Base-by-base conservation (phyloP, 2,797 vertebrate genomes). In the Clarias platycephalus region DNA sequence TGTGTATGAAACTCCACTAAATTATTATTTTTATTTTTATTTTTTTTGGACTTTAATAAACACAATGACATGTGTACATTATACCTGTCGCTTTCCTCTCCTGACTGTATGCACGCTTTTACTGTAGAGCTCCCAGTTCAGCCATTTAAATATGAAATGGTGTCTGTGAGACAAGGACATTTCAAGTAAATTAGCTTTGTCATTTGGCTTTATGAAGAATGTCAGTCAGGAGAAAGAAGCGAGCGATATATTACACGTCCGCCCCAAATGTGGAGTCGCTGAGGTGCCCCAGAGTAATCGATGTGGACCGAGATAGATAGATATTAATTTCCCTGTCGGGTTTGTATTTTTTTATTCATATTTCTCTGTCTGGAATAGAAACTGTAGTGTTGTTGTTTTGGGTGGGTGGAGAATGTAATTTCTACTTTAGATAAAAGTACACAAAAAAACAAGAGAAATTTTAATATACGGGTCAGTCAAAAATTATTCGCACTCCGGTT, bases 241-340 rank as follows among this genome's bases (percentile, higher is more conserved):
- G 76, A 83, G 80, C 44, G 16, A 66, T 66, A 66, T 66, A 80
- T 66, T 80, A 66, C 62, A 28, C 78, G 26, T 53, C n/a, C 9
- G 77, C 77, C 62, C 77, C 40, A 22, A 80, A 28, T 6, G 40
- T 53, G 16, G 16, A 53, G 9, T 80, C 24, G 9, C 77, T 26
- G 86, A 87, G 85, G 75, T 79, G 82, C 57, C 75, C 74, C 60
- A 53, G 31, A 58, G 72, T 88, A 80, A 86, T 83, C 87, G 85
- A 84, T 80, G 84, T 53, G 63, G 81, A 80, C 89, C 85, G 80
- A 66, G 82, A 86, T 84, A 49, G 85, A 87, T 83, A 31, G 44
- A 63, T 78, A 83, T 86, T 89, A 79, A 86, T 92, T 88, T 88
- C 63, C n/a, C 62, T 0, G 8, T 16, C 26, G 16, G 22, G 26